A percentile compares a stretch with the other conserved stretches of the same genome.
These are phyloP conservation scores for Latheticus oryzae DNA, from an alignment of 2,888 invertebrate species.

Conservation along the genomic window DNA sequence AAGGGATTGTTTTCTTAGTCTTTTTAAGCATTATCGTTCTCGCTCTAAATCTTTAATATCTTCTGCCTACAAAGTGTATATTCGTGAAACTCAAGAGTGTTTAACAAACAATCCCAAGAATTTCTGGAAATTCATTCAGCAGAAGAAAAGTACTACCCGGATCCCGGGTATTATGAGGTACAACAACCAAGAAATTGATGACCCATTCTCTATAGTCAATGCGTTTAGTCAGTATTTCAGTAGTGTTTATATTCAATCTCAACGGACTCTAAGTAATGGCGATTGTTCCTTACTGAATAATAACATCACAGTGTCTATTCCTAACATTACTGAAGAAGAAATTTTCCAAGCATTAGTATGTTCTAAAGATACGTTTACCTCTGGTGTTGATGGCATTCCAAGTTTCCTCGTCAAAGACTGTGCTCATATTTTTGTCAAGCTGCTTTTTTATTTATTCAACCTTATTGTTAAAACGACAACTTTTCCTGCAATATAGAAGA, in stretches of 20 bases:
- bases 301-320: neutral
- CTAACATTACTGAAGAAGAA: neutral
- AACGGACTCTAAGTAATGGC: neutral
- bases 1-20: neutral
- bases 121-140: slow-evolving; percentile 4
- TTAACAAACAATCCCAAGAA: neutral
- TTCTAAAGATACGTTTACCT: slow-evolving; percentile 1
- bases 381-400: neutral
- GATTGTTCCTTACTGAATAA: neutral
- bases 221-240: slow-evolving; percentile 14
- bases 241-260: slow-evolving; percentile 1
- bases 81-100: neutral
- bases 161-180: slow-evolving; percentile 7
- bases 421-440: slow-evolving; percentile 2
- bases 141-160: slow-evolving; percentile 8
- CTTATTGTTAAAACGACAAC: slow-evolving; percentile 5
- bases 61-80: neutral
- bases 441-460: slow-evolving; percentile 4
- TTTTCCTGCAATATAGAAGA: slow-evolving; percentile 12
- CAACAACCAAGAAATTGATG: neutral
- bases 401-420: slow-evolving; percentile 3
- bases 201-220: slow-evolving; percentile 10
- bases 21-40: neutral
- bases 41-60: neutral
- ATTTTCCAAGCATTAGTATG: neutral